Conservation (phyloP, 2,113 vertebrate genomes). For the Pteruthius melanotis region DNA sequence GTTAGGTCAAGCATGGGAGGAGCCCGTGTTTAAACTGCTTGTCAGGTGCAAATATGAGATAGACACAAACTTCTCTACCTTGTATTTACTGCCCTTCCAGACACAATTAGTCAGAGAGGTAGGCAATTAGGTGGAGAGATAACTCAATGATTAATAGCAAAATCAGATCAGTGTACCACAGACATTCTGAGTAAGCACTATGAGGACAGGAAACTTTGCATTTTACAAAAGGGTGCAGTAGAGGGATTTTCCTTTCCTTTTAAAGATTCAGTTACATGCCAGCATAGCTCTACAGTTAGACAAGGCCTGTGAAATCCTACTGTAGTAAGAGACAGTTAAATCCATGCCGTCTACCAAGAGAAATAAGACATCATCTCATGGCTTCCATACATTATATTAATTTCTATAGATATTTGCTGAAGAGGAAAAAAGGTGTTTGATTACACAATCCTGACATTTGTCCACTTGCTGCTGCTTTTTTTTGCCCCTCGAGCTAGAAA, state of each 20-base stretch:
- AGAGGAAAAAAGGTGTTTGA: neutral
- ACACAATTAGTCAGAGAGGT: neutral
- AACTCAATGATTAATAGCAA: neutral
- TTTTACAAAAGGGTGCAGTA: neutral
- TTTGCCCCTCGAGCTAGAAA: neutral
- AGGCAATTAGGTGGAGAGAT: neutral
- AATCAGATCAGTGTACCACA: neutral
- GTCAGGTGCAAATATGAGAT: neutral
- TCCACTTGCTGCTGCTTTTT: conserved; percentile 9
- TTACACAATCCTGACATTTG: conserved; percentile 39
- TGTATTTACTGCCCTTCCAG: neutral
- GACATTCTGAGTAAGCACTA: neutral
- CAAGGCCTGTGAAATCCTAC: neutral
- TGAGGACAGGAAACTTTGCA: neutral
- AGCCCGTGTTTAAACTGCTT: neutral
- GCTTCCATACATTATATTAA: neutral
- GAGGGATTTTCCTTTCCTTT: neutral
- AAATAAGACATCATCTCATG: neutral
- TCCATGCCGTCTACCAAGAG: neutral
- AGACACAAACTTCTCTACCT: neutral
- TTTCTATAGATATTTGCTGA: neutral
- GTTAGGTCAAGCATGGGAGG: neutral
- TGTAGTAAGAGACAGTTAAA: neutral
- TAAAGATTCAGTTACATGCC: neutral
- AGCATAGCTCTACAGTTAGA: neutral